Base-by-base conservation (phyloP, 2,113 vertebrate species). In the Heterocephalus glaber region DNA sequence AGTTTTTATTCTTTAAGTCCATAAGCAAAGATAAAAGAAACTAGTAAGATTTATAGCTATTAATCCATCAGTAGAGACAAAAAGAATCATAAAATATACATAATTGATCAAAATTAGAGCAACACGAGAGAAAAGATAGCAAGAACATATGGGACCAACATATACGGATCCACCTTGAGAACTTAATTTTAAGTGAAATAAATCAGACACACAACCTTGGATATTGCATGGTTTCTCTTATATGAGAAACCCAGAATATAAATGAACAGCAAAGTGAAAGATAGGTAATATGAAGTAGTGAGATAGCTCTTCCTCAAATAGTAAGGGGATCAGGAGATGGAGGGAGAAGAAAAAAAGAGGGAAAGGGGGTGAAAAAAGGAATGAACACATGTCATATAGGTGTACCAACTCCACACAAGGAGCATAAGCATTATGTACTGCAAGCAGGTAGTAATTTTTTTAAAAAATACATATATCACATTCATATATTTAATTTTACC, bases 301-400 rank as follows among this genome's bases (percentile, higher is more conserved):
- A 47, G 44, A 7, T 7, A 47, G 44, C 28, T 76, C 24, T 14
- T 76, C 30, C 6, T 17, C 44, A 76, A 16, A 47, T 2, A 76
- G 26, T 11, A 30, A 76, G 41, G 72, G 13, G 41, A 17, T 7
- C 13, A 30, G 49, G 41, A 76, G 72, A 17, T 30, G 41, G 44
- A 47, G 44, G 72, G 13, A 76, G 68, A 47, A 41, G 72, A 44
- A 14, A 16, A 41, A 6, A 76, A 26, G 41, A 4, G 12, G 41
- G 28, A 12, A 26, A 26, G 41, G 72, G 9, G 2, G 4, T 6
- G 41, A 22, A 14, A 68, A 68, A 14, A 26, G 24, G 72, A 44
- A 2, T 2, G 5, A 13, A 28, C 12, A 74, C 12, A 5, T 14
- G 41, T 26, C 10, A 47, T 1, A 2, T 74, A 44, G 11, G 10